Evolutionary conservation across 2,797 vertebrate genomes (phyloP).

Genomic region (Pteronotus mesoamericanus): DNA sequence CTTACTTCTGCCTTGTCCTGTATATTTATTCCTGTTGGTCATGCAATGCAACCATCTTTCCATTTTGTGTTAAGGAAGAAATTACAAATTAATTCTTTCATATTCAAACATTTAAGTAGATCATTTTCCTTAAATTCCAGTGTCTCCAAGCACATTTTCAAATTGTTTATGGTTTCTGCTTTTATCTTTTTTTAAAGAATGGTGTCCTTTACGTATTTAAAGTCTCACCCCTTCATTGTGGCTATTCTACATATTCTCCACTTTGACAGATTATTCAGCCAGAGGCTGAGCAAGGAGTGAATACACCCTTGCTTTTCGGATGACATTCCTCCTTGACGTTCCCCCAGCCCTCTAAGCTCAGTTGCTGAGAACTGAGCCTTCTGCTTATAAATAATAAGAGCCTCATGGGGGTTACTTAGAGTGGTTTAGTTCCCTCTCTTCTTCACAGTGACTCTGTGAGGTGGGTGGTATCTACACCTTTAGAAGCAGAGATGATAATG

Average conservation of each 20-base stretch:
- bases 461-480: background rate
- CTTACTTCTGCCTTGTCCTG: no score
- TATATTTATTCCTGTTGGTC: background rate
- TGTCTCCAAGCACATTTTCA: background rate
- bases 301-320: background rate
- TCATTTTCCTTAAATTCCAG: background rate
- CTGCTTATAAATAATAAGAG: background rate
- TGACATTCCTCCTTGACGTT: background rate
- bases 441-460: background rate
- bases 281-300: background rate
- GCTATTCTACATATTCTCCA: background rate
- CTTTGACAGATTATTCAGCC: background rate
- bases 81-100: background rate
- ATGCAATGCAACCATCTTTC: background rate
- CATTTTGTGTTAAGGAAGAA: background rate
- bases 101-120: background rate
- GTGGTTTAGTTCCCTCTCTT: background rate
- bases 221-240: background rate
- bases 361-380: background rate
- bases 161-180: background rate
- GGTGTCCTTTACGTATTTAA: background rate
- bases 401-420: accelerated
- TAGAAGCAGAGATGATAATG: background rate
- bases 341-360: background rate
- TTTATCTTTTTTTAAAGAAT: background rate